phyloP scores from a whole-genome alignment of 1,140 invertebrate species.

The Apis laboriosa region DNA sequence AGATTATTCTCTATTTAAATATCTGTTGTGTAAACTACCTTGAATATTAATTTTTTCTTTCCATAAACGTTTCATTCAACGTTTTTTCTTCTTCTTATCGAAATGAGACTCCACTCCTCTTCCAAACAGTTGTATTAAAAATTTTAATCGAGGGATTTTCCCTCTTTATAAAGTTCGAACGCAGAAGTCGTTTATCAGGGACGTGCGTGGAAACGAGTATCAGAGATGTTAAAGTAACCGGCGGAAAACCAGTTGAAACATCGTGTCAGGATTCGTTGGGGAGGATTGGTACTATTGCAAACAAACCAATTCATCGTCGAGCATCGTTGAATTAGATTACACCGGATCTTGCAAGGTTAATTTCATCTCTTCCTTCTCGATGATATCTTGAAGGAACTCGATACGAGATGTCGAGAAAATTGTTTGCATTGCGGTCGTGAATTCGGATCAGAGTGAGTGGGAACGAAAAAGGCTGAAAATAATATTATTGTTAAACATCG shows the following conservation, averaged over 20 bases:
- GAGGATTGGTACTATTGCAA: background rate
- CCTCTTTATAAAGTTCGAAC: constrained; percentile 31
- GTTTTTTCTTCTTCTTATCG: constrained; percentile 2
- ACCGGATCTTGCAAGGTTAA: background rate
- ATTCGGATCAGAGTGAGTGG: background rate
- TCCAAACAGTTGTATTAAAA: constrained; percentile 61
- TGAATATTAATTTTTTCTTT: background rate
- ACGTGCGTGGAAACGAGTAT: constrained; percentile 55
- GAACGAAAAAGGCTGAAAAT: background rate
- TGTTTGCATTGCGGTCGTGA: background rate
- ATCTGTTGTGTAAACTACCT: too few species aligned
- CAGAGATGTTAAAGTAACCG: constrained; percentile 37
- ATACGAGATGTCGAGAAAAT: background rate
- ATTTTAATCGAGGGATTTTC: constrained; percentile 61
- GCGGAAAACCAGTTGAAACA: background rate
- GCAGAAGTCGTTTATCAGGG: constrained; percentile 48
- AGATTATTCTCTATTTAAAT: too few species aligned
- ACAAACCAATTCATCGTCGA: background rate
- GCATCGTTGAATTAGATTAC: background rate
- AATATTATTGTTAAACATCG: background rate
- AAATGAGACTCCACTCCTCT: constrained; percentile 21
- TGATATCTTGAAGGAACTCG: background rate
- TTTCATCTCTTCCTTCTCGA: background rate
- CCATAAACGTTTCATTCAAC: background rate
- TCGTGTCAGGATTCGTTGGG: background rate